phyloP scores from a whole-genome alignment of 2,113 vertebrate species.

The Ceuthmochares aereus region DNA sequence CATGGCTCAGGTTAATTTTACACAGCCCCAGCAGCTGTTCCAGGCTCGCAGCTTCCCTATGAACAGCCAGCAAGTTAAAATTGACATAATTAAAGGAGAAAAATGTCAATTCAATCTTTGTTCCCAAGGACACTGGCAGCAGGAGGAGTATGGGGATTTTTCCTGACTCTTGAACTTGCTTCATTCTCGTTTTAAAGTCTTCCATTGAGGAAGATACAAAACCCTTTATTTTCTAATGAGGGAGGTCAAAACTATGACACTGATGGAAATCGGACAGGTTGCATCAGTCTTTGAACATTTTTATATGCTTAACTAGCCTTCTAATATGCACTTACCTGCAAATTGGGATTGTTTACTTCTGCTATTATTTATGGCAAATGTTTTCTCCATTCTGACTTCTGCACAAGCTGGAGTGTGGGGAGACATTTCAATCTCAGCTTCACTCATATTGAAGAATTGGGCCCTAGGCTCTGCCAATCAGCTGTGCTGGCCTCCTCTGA shows the following conservation, averaged over 20 bases:
- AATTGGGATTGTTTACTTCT: background rate
- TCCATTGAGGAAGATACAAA: background rate
- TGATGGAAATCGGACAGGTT: background rate
- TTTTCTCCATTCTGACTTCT: constrained; percentile 7
- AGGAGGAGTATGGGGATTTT: background rate
- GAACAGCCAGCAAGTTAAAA: constrained; percentile 3
- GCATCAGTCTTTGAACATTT: background rate
- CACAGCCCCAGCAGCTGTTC: background rate
- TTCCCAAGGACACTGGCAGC: background rate
- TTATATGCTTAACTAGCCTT: background rate
- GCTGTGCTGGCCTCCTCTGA: background rate
- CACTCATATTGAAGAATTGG: background rate
- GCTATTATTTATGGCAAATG: background rate
- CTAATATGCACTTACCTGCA: background rate
- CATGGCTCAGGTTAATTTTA: constrained; percentile 12
- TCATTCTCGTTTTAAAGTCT: background rate
- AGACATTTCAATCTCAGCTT: background rate
- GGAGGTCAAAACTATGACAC: background rate
- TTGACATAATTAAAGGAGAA: background rate
- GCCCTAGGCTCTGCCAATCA: background rate
- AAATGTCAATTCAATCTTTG: background rate
- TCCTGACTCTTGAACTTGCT: background rate
- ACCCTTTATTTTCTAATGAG: background rate
- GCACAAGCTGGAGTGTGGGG: background rate
- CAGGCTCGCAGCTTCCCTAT: background rate